Percentiles rank a stretch among this genome's conserved stretches.
These are phyloP conservation scores for Protonemura montana DNA, from an alignment of 2,888 invertebrate genomes.

Conservation along the genomic window DNA sequence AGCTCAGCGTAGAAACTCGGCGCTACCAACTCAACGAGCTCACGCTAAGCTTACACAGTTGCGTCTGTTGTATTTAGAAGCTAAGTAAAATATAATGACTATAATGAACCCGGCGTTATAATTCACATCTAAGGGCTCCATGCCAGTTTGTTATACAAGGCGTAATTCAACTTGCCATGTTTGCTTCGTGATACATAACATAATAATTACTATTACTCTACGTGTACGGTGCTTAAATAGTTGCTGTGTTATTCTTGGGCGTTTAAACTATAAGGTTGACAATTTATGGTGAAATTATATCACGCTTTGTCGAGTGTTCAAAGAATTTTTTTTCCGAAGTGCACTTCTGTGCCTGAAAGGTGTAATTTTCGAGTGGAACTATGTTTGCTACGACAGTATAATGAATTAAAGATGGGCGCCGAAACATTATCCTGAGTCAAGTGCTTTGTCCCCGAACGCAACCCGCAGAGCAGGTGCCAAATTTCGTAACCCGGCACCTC, in stretches of 20 bases:
- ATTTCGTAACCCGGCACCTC: not conserved
- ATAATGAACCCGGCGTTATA: not conserved
- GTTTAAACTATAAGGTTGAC: not conserved
- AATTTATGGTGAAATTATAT: not conserved
- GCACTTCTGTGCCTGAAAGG: not conserved
- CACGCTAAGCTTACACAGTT: not conserved
- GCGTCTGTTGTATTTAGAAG: not conserved
- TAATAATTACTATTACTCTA: not conserved
- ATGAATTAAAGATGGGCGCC: not conserved
- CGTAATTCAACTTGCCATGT: slow-evolving; percentile 15
- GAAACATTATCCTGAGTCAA: not conserved
- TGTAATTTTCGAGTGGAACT: not conserved
- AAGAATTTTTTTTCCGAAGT: not conserved
- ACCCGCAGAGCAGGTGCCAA: not conserved
- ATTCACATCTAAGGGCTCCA: slow-evolving; percentile 14
- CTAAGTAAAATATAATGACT: slow-evolving; percentile 16
- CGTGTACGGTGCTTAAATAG: not conserved
- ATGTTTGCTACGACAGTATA: not conserved
- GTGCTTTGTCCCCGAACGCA: not conserved
- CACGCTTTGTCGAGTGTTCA: not conserved
- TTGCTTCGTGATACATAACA: slow-evolving; percentile 7
- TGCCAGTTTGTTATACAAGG: slow-evolving; percentile 9
- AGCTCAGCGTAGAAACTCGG: no score
- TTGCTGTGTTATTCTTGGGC: not conserved
- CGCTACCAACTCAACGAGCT: not conserved